Conservation (phyloP, 2,113 vertebrate genomes). For the Sorex fumeus region DNA sequence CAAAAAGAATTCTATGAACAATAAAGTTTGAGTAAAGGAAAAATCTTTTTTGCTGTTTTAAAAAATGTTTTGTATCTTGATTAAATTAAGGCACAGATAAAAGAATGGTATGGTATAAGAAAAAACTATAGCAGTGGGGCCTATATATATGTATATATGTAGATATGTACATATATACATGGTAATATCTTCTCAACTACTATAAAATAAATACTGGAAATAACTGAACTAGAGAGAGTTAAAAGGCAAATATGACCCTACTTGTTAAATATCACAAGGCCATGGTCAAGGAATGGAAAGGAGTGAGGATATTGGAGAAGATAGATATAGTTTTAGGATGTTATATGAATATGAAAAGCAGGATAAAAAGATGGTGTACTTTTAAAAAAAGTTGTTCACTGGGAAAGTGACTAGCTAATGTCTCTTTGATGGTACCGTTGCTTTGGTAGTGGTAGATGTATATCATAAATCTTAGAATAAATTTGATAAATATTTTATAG, state of each 20-base stretch:
- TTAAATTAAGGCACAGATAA: not conserved
- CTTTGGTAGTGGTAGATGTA: constrained; percentile 1
- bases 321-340: not conserved
- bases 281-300: not conserved
- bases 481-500: not conserved
- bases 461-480: constrained; percentile 6
- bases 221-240: not conserved
- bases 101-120: not conserved
- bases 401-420: constrained; percentile 5
- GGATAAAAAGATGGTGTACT: not conserved
- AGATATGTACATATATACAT: not conserved
- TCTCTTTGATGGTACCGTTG: constrained; percentile 31
- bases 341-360: not conserved
- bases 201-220: constrained; percentile 42
- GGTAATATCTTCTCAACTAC: not conserved
- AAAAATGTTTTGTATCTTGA: constrained; percentile 1
- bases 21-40: no score
- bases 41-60: not conserved
- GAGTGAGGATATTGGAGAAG: not conserved
- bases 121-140: not conserved
- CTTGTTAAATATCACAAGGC: not conserved
- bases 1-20: no score
- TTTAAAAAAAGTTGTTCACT: constrained; percentile 51
- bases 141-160: not conserved
- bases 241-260: not conserved